phyloP scores from a whole-genome alignment of 2,888 invertebrate species.

The Megamerina dolium region DNA sequence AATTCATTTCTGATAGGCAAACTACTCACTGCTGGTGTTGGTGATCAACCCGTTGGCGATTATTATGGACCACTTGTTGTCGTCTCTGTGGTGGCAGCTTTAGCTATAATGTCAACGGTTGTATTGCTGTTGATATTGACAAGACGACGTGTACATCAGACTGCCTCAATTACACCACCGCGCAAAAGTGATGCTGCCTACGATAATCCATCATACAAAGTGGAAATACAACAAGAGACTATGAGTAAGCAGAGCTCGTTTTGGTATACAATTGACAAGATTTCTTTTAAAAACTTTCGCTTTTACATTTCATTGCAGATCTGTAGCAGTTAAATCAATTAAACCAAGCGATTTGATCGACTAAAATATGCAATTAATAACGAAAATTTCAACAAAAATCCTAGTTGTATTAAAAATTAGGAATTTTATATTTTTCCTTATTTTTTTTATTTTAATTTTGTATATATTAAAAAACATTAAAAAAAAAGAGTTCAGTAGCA shows the following conservation, averaged over 20 bases:
- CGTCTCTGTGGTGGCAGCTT: constrained; percentile 78
- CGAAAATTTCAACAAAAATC: constrained; percentile 12
- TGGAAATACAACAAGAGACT: constrained; percentile 86
- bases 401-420: constrained; percentile 21
- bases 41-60: constrained; percentile 55
- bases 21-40: constrained; percentile 48
- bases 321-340: constrained; percentile 37
- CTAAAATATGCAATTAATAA: too few species aligned
- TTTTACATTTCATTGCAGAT: constrained; percentile 21
- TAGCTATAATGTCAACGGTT: constrained; percentile 76
- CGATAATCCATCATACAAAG: constrained; percentile 91
- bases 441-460: constrained; percentile 7
- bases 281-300: neutral
- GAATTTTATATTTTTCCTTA: constrained; percentile 5
- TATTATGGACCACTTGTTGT: constrained; percentile 86
- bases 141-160: constrained; percentile 63
- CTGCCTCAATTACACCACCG: constrained; percentile 73
- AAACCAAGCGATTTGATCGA: too few species aligned
- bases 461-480: constrained; percentile 2
- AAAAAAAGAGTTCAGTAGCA: neutral
- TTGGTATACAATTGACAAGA: neutral
- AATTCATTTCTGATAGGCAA: constrained; percentile 47
- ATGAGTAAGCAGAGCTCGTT: constrained; percentile 67
- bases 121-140: constrained; percentile 74
- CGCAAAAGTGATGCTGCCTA: constrained; percentile 82